Evolutionary conservation across 2,888 invertebrate species (phyloP).

Genomic region (Proisotoma minuta): DNA sequence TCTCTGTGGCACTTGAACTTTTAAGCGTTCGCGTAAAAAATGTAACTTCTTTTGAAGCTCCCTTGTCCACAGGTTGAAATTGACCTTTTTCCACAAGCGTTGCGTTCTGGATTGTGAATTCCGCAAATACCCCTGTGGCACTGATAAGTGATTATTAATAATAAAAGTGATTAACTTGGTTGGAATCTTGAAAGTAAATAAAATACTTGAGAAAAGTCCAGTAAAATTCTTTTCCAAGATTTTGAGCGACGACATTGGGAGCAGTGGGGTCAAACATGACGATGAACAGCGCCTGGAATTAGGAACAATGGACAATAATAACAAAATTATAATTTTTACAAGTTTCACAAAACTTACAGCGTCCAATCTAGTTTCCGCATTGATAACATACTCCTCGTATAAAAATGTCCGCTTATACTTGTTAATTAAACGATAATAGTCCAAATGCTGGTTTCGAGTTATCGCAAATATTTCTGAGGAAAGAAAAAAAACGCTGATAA

Average conservation of each 20-base stretch:
- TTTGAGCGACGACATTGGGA: constrained; percentile 10
- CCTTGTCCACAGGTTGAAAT: not conserved
- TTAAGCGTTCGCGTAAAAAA: not conserved
- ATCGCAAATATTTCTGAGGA: constrained; percentile 22
- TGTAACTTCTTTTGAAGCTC: too few species aligned
- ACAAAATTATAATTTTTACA: not conserved
- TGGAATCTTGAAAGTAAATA: not conserved
- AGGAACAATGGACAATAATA: not conserved
- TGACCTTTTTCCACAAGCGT: constrained; percentile 11
- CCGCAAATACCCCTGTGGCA: constrained; percentile 20
- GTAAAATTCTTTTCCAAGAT: constrained; percentile 23
- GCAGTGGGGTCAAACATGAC: constrained; percentile 9
- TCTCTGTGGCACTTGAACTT: constrained; percentile 1
- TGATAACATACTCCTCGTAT: constrained; percentile 21
- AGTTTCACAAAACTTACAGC: not conserved
- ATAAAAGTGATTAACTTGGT: not conserved
- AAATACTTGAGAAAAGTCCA: constrained; percentile 22
- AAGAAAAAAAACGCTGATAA: too few species aligned
- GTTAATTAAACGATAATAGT: constrained; percentile 18
- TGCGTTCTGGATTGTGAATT: constrained; percentile 14
- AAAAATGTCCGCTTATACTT: constrained; percentile 10
- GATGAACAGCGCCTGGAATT: constrained; percentile 12
- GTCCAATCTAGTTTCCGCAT: not conserved
- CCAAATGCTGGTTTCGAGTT: constrained; percentile 12
- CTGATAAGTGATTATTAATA: constrained; percentile 10